These are phyloP conservation scores for Hyperopisus bebe DNA, from an alignment of 2,113 vertebrate species.

Conservation along the genomic window DNA sequence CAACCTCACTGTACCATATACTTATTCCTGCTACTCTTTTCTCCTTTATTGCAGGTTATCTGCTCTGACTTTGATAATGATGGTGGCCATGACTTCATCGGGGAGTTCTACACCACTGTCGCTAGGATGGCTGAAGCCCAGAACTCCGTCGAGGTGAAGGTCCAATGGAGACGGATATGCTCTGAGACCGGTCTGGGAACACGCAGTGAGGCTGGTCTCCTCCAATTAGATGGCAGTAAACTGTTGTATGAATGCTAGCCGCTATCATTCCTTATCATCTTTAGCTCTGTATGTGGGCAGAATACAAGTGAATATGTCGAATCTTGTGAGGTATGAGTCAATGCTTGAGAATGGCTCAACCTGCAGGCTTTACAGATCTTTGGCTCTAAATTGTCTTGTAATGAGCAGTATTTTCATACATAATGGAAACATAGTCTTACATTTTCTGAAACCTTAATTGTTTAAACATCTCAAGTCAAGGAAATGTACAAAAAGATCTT, in stretches of 20 bases:
- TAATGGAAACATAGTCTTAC: neutral
- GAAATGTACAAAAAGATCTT: neutral
- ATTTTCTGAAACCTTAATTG: neutral
- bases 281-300: neutral
- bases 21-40: neutral
- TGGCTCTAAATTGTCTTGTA: neutral
- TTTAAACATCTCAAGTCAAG: neutral
- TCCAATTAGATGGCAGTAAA: neutral
- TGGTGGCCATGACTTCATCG: slow-evolving; percentile 94
- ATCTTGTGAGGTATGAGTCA: neutral
- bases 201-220: neutral
- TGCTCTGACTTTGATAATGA: slow-evolving; percentile 95
- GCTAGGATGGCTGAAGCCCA: slow-evolving; percentile 79
- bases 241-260: neutral
- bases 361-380: neutral
- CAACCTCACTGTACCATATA: neutral
- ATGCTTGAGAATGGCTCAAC: neutral
- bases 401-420: neutral
- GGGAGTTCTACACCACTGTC: slow-evolving; percentile 84
- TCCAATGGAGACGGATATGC: neutral
- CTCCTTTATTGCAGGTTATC: slow-evolving; percentile 61
- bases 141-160: slow-evolving; percentile 68
- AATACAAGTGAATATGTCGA: neutral
- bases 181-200: neutral
- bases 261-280: neutral